A percentile compares a stretch with the other conserved stretches of the same genome.
phyloP scores from a whole-genome alignment of 2,888 invertebrate genomes.

The Litoditis marina region DNA sequence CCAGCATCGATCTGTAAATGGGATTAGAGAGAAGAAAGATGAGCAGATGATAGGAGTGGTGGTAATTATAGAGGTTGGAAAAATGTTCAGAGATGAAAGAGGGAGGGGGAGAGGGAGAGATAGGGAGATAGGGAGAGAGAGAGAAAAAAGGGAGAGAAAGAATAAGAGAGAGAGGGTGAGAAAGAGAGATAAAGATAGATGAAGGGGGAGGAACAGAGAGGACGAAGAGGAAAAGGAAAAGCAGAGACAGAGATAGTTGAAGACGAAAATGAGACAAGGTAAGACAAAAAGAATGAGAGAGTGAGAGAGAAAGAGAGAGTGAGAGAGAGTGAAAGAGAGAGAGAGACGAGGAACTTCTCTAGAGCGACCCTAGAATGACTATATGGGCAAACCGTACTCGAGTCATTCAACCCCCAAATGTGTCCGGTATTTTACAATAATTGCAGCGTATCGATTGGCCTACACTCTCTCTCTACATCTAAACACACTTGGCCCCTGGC shows the following conservation, averaged over 20 bases:
- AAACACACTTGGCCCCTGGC: too few species aligned
- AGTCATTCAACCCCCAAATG: too few species aligned
- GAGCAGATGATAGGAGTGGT: slow-evolving; percentile 14
- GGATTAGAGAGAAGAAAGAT: slow-evolving; percentile 10
- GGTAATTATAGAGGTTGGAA: slow-evolving; percentile 11
- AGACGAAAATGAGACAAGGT: not conserved
- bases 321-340: too few species aligned
- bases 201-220: not conserved
- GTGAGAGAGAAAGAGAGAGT: slow-evolving; percentile 9
- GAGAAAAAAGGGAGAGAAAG: not conserved
- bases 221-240: not conserved
- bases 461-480: too few species aligned
- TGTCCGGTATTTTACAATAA: slow-evolving; percentile 15
- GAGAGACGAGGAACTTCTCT: too few species aligned
- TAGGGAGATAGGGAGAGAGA: not conserved
- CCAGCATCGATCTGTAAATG: slow-evolving; percentile 15
- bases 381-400: slow-evolving; percentile 4
- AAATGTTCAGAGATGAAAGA: not conserved
- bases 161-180: slow-evolving; percentile 5
- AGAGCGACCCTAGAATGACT: too few species aligned
- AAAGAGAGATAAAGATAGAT: not conserved
- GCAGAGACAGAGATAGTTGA: not conserved
- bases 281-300: slow-evolving; percentile 3
- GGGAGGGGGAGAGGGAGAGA: not conserved
- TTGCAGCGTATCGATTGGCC: slow-evolving; percentile 13